Percentiles rank a stretch among this genome's conserved stretches.
These are phyloP conservation scores for Aleiodes alternator DNA, from an alignment of 2,888 invertebrate species.

Conservation along the genomic window DNA sequence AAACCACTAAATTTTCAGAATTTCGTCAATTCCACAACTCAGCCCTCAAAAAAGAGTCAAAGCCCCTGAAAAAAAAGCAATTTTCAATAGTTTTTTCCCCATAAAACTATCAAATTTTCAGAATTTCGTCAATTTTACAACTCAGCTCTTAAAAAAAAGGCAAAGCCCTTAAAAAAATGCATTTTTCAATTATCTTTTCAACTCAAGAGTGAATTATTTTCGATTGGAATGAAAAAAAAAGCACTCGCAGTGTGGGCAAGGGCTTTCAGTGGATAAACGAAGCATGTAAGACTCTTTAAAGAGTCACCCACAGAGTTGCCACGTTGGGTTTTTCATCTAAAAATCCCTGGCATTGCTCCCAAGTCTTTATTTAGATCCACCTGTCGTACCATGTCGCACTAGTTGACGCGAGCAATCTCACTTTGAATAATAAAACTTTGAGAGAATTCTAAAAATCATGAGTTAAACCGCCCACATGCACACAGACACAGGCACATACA, in stretches of 20 bases:
- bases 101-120: too few relatives aligned
- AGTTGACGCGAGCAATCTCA: conserved; percentile 57
- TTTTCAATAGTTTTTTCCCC: too few relatives aligned
- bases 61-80: too few relatives aligned
- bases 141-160: too few relatives aligned
- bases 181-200: too few relatives aligned
- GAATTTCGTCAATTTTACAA: too few relatives aligned
- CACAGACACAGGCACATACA: background rate
- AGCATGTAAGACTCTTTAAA: conserved; percentile 44
- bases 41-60: too few relatives aligned
- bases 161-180: too few relatives aligned
- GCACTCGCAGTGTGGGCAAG: conserved; percentile 54
- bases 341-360: conserved; percentile 71
- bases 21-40: too few relatives aligned
- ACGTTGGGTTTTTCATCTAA: conserved; percentile 60
- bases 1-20: too few relatives aligned
- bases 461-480: conserved; percentile 38
- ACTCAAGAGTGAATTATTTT: too few relatives aligned
- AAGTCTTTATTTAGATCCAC: conserved; percentile 75
- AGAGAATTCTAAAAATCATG: conserved; percentile 31
- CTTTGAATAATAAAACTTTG: conserved; percentile 19
- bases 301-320: conserved; percentile 58
- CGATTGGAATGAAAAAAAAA: background rate
- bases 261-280: conserved; percentile 49
- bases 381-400: conserved; percentile 71